These are phyloP conservation scores for Sciurus carolinensis DNA, from an alignment of 2,797 vertebrate species.

Conservation along the genomic window DNA sequence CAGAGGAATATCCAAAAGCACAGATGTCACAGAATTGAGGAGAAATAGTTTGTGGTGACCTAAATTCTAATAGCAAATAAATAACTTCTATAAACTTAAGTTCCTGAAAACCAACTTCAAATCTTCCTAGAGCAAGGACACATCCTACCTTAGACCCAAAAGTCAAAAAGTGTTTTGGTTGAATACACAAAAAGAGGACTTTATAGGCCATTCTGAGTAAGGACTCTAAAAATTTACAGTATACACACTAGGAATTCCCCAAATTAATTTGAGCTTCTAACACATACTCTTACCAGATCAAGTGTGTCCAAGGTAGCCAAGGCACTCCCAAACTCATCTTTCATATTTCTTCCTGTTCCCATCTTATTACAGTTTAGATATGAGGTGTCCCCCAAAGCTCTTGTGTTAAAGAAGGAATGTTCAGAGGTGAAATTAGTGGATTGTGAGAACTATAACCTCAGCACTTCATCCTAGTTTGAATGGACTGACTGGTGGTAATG, in stretches of 20 bases:
- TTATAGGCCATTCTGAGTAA: background rate
- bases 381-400: no score
- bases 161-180: background rate
- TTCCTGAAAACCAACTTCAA: conserved; percentile 41
- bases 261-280: conserved; percentile 32
- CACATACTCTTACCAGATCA: background rate
- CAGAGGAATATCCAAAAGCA: background rate
- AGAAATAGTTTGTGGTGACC: background rate
- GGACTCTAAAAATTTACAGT: background rate
- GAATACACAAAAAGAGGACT: background rate
- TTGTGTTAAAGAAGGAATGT: no score
- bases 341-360: background rate
- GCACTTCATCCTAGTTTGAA: no score
- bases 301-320: background rate
- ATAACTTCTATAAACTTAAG: background rate
- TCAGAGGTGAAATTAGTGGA: no score
- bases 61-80: background rate
- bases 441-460: no score
- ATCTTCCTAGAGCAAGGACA: background rate
- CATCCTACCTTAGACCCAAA: background rate
- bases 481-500: no score
- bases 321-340: background rate
- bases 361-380: no score
- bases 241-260: background rate
- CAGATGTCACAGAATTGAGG: background rate